Evolutionary conservation across 92 coral and sea anemone species (phyloP).

Genomic region (Zoanthus solanderi): DNA sequence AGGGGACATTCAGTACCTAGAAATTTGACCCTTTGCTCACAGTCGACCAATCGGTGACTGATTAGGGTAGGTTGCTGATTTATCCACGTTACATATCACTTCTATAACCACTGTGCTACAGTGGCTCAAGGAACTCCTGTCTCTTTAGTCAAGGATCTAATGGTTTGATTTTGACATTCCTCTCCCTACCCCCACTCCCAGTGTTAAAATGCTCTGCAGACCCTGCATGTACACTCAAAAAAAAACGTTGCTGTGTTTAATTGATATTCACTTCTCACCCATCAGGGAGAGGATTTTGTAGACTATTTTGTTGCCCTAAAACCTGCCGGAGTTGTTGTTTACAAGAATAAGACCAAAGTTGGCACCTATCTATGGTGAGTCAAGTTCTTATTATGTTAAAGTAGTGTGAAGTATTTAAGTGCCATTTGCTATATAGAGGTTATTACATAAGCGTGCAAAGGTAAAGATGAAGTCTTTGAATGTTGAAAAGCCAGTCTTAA

Average conservation of each 20-base stretch:
- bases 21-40: neutral
- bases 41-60: neutral
- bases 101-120: neutral
- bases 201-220: neutral
- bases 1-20: neutral
- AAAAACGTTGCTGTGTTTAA: neutral
- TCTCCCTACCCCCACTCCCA: neutral
- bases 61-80: neutral
- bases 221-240: neutral
- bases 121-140: neutral
- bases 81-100: neutral
- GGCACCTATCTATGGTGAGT: conserved; percentile 95
- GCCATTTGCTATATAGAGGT: too few relatives aligned
- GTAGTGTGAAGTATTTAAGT: too few relatives aligned
- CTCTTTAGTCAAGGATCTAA: neutral
- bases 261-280: neutral
- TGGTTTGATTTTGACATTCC: neutral
- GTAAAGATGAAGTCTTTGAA: too few relatives aligned
- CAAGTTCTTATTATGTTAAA: neutral
- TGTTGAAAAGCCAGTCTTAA: too few relatives aligned
- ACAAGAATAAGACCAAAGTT: conserved; percentile 89
- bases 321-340: conserved; percentile 95
- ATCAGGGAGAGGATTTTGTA: conserved; percentile 92
- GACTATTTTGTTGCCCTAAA: conserved; percentile 94
- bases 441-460: too few relatives aligned